These are phyloP conservation scores for Symphodus melops DNA, from an alignment of 2,113 vertebrate genomes.

Conservation along the genomic window DNA sequence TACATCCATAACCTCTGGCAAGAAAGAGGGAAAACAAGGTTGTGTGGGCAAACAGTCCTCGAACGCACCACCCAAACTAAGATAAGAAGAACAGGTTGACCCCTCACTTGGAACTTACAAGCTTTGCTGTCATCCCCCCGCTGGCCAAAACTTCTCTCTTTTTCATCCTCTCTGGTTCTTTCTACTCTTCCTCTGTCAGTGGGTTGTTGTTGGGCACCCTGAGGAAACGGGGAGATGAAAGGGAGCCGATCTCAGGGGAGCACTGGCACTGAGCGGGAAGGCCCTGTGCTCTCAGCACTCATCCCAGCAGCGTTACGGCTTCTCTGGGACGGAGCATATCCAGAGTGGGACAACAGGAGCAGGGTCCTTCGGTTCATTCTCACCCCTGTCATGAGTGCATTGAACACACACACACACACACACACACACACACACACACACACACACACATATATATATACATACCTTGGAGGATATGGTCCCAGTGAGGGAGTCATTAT, in stretches of 20 bases:
- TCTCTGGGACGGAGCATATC: constrained; percentile 57
- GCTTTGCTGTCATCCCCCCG: constrained; percentile 20
- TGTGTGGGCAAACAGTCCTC: constrained; percentile 25
- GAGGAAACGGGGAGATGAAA: constrained; percentile 81
- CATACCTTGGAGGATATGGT: constrained; percentile 43
- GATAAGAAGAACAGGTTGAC: constrained; percentile 57
- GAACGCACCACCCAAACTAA: constrained; percentile 20
- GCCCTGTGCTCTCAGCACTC: constrained; percentile 46
- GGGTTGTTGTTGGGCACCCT: constrained; percentile 74
- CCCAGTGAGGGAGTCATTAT: constrained; percentile 29
- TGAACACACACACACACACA: constrained; percentile 15
- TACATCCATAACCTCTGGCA: constrained; percentile 41
- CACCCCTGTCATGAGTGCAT: constrained; percentile 26
- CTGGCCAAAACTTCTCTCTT: constrained; percentile 48
- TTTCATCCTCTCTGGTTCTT: constrained; percentile 36
- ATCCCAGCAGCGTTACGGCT: constrained; percentile 46
- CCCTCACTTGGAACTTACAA: constrained; percentile 33
- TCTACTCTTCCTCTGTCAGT: constrained; percentile 40
- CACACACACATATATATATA: constrained; percentile 28
- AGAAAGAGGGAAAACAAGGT: constrained; percentile 3
- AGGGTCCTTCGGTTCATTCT: constrained; percentile 47
- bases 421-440: constrained; percentile 20
- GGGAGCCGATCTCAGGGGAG: constrained; percentile 71
- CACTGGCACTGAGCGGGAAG: constrained; percentile 53
- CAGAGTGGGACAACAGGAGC: constrained; percentile 31